phyloP scores from a whole-genome alignment of 2,888 invertebrate species.

The Drosophila niveifrons region DNA sequence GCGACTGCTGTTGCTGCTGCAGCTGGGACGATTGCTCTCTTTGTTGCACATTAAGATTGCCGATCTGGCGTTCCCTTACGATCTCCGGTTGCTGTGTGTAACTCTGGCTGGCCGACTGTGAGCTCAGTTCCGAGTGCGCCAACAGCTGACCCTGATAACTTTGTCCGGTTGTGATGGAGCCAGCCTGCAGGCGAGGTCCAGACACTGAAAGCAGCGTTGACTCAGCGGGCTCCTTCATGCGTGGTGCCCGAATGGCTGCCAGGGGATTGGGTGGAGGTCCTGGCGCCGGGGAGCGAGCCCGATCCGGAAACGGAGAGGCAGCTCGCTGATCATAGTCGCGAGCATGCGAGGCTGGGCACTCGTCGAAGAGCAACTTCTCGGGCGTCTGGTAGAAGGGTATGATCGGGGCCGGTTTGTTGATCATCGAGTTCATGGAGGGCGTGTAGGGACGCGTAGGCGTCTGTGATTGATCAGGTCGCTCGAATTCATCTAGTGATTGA shows the following conservation, averaged over 20 bases:
- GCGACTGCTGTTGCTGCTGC: conserved; percentile 84
- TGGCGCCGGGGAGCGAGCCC: conserved; percentile 89
- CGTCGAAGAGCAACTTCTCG: conserved; percentile 90
- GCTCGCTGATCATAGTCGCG: conserved; percentile 88
- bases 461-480: conserved; percentile 82
- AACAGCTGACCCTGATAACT: conserved; percentile 84
- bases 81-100: conserved; percentile 86
- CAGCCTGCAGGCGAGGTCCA: conserved; percentile 78
- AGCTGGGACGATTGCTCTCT: conserved; percentile 85
- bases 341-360: conserved; percentile 87
- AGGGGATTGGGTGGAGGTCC: conserved; percentile 90
- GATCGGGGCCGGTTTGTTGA: conserved; percentile 90
- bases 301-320: conserved; percentile 89
- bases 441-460: conserved; percentile 87
- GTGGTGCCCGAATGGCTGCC: conserved; percentile 88
- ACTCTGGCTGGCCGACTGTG: conserved; percentile 85
- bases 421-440: conserved; percentile 87
- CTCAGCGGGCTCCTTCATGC: conserved; percentile 86
- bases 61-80: conserved; percentile 86
- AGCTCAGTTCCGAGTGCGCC: conserved; percentile 85
- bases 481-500: conserved; percentile 88
- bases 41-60: conserved; percentile 86
- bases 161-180: conserved; percentile 85
- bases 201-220: conserved; percentile 56
- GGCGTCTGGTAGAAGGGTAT: conserved; percentile 91